Evolutionary conservation across 2,113 vertebrate genomes (phyloP), one percentile per base, ranked within the genome.

Genomic region (Polypterus bichir): DNA sequence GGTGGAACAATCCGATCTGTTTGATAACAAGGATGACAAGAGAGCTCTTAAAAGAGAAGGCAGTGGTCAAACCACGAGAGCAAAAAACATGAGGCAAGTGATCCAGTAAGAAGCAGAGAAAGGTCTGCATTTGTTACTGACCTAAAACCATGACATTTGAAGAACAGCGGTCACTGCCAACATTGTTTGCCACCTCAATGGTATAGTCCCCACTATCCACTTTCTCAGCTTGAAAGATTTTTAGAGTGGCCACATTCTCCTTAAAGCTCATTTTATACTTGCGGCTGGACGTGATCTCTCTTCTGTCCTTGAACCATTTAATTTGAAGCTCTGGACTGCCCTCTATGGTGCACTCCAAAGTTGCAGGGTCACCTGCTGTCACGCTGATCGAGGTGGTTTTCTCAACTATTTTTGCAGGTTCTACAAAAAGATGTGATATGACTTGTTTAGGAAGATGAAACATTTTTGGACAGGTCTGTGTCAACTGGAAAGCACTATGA

Each of bases 221-320:
- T 66, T 79, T 86, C 74, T 97, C 94, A 57, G 90, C 82, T 0
- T 91, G 80, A 61, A 97, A 92, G 76, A 97, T 92, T 78, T 96
- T 98, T 74, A 98, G 81, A 60, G 86, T 83, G 65, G 92, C 92
- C 53, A 88, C 47, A 1, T 93, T 93, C 61, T 95, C 93, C 81
- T 95, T 97, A 72, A 95, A 86, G 63, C 86, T 91, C 71, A 93
- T 88, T 73, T 94, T 94, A 46, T 91, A 93, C 78, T 97, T 97
- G 76, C 97, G 92, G 68, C 92, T 91, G 71, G 88, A 83, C 68
- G 81, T 83, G 71, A 99, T 80, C 56, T 91, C 89, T 45, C 86
- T 97, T 55, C 90, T 92, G 4, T 96, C 88, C 84, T 85, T 93
- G 71, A 93, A 91, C 96, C 96, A 99, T 68, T 94, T 97, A n/a